Conservation (phyloP, 2,888 invertebrate species). For the Mythimna vitellina region DNA sequence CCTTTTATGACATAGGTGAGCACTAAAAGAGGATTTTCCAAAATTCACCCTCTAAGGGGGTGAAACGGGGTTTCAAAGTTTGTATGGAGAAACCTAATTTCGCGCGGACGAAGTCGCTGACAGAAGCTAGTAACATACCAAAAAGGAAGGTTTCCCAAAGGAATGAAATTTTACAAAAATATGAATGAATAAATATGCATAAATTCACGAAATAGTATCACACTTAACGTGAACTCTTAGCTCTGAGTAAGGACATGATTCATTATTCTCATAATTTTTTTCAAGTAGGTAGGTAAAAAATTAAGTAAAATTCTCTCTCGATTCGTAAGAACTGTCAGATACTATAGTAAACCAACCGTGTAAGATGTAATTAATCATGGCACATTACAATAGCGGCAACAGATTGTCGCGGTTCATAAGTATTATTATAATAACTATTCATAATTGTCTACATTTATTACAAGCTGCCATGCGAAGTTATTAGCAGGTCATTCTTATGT, state of each 20-base stretch:
- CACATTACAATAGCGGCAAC: neutral
- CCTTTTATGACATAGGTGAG: too few relatives aligned
- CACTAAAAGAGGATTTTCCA: too few relatives aligned
- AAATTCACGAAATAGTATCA: too few relatives aligned
- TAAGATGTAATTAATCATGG: slow-evolving; percentile 10
- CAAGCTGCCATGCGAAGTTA: slow-evolving; percentile 14
- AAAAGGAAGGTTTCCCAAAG: neutral
- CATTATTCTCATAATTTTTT: neutral
- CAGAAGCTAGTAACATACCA: neutral
- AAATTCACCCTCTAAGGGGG: too few relatives aligned
- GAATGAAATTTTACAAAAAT: neutral
- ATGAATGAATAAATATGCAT: too few relatives aligned
- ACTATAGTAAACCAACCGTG: neutral
- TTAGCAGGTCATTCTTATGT: slow-evolving; percentile 14
- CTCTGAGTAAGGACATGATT: neutral
- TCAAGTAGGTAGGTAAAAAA: neutral
- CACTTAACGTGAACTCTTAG: too few relatives aligned
- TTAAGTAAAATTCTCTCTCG: too few relatives aligned
- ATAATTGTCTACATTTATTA: slow-evolving; percentile 20
- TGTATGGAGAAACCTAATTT: too few relatives aligned
- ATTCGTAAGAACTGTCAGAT: neutral
- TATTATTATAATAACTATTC: slow-evolving; percentile 30
- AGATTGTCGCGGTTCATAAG: neutral
- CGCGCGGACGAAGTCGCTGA: too few relatives aligned
- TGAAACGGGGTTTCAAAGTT: too few relatives aligned